Conservation (phyloP, 2,113 vertebrate species). For the Oreochromis spilurus region DNA sequence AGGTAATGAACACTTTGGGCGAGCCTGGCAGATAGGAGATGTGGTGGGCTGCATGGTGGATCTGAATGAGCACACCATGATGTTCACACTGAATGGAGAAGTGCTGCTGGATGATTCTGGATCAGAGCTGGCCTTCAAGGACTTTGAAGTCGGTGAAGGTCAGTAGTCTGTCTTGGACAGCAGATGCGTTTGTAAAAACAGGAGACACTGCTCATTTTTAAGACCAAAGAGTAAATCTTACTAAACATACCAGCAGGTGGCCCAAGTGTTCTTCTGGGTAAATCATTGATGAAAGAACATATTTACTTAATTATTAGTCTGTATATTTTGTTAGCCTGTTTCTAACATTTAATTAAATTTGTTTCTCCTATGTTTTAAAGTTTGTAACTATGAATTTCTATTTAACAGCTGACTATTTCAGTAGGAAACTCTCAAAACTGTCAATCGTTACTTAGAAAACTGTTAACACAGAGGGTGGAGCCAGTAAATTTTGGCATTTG, state of each 20-base stretch:
- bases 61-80: constrained; percentile 91
- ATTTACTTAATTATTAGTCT: not conserved
- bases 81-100: constrained; percentile 94
- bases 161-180: constrained; percentile 31
- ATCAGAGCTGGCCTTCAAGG: constrained; percentile 93
- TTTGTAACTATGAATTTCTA: not conserved
- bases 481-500: not conserved
- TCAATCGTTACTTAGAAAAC: not conserved
- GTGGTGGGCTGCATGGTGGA: constrained; percentile 96
- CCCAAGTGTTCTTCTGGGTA: not conserved
- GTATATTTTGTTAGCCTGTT: not conserved
- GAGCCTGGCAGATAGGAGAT: constrained; percentile 86
- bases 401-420: not conserved
- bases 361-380: not conserved
- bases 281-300: not conserved
- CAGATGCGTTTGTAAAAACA: not conserved
- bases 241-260: not conserved
- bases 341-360: not conserved
- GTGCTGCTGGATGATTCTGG: constrained; percentile 92
- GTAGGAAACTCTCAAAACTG: not conserved
- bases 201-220: not conserved
- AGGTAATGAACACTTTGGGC: constrained; percentile 93
- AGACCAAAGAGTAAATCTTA: not conserved
- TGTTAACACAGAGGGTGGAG: not conserved
- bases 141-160: constrained; percentile 90